A percentile compares a stretch with the other conserved stretches of the same genome.
These are phyloP conservation scores for Baronia brevicornis DNA, from an alignment of 2,888 invertebrate genomes.

Conservation along the genomic window DNA sequence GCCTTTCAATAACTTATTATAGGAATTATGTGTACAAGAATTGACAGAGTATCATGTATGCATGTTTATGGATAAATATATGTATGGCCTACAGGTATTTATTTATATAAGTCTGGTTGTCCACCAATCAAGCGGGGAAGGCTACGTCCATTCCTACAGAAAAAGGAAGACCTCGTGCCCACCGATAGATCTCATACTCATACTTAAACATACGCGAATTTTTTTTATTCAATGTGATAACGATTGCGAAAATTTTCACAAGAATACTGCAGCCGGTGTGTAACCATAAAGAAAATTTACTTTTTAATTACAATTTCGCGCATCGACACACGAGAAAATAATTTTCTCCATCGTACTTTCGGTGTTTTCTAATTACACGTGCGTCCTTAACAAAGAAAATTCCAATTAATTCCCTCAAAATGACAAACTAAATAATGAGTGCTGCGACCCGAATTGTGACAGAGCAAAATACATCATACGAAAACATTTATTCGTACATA, in stretches of 20 bases:
- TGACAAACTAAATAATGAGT: constrained; percentile 45
- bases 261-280: constrained; percentile 12
- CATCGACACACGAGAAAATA: constrained; percentile 32
- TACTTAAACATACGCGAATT: no score
- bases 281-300: constrained; percentile 23
- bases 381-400: constrained; percentile 56
- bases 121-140: no score
- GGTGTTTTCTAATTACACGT: constrained; percentile 56
- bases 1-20: no score
- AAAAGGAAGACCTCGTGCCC: no score
- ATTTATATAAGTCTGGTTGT: no score
- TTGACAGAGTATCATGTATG: no score
- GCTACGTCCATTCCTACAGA: no score
- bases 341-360: constrained; percentile 39
- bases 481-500: constrained; percentile 34
- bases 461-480: constrained; percentile 36
- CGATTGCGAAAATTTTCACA: constrained; percentile 11
- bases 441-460: constrained; percentile 29
- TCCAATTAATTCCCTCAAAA: constrained; percentile 57
- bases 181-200: no score
- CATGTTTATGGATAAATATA: no score
- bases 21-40: no score
- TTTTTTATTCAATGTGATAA: no score
- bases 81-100: no score
- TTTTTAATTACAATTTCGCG: constrained; percentile 26